Base-by-base conservation (phyloP, 1,140 invertebrate species). In the Lordiphosa collinella region DNA sequence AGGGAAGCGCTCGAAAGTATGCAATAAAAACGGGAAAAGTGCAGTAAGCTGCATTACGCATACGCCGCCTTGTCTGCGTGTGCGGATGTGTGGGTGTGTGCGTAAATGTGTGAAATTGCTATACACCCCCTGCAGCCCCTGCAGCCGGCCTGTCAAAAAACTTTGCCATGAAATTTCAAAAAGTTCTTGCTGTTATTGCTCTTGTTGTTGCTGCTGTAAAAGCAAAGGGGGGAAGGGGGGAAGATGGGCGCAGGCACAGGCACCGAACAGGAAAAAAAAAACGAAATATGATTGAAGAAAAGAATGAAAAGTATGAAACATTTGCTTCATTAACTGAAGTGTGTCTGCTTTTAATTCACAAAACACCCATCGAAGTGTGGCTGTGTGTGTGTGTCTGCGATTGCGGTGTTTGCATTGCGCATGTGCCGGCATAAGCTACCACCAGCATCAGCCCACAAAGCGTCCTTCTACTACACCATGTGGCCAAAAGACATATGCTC, bases 161-260 rank as follows among this genome's bases (percentile, higher is more conserved):
- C 51, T 55, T 78, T 78, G 68, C 73, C 62, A 63, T 78, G 67
- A 62, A 76, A 76, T 62, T 78, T 66, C 59, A 57, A 67, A 67
- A 78, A 58, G 50, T 58, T 63, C 37, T 32, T 48, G 47, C 22
- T 35, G 25, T 43, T 29, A 22, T 25, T 29, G 14, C 10, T 36
- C 5, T 18, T 47, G 9, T 35, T 46, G 18, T 18, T 29, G 16
- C 3, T 38, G 36, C 2, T 14, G 36, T 37, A 18, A 18, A 18
- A 18, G 14, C 14, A 16, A 7, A 7, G 6, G 6, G 6, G 5
- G 22, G 22, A 1, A 6, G 22, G 2, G 22, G 6, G n/a, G 11
- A 4, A 4, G n/a, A n/a, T n/a, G n/a, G n/a, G n/a, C n/a, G n/a
- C n/a, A n/a, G n/a, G n/a, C n/a, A n/a, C n/a, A 18, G 18, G 18